phyloP scores from a whole-genome alignment of 2,797 vertebrate species.

The Melopsittacus undulatus region DNA sequence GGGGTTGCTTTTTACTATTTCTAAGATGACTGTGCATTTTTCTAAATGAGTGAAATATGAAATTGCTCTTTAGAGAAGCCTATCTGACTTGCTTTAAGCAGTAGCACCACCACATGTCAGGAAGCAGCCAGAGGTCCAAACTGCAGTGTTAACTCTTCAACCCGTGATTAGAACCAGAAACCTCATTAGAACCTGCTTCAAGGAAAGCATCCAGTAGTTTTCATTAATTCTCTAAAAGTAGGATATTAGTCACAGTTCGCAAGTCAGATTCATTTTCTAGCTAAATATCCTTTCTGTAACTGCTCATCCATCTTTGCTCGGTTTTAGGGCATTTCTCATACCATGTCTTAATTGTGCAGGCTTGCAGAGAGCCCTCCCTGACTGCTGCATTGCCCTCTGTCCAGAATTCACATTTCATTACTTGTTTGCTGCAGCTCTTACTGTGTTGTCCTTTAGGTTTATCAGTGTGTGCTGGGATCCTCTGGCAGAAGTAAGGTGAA shows the following conservation, averaged over 20 bases:
- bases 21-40: constrained; percentile 36
- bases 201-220: neutral
- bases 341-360: neutral
- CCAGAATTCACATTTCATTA: neutral
- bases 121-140: constrained; percentile 32
- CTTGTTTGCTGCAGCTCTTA: neutral
- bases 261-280: neutral
- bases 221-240: neutral
- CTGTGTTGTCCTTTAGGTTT: neutral
- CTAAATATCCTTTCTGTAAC: neutral
- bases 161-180: neutral
- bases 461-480: neutral
- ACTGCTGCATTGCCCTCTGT: neutral
- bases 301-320: neutral
- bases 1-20: neutral
- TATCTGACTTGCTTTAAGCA: constrained; percentile 39
- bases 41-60: neutral
- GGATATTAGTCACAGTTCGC: neutral
- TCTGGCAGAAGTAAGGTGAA: neutral
- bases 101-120: constrained; percentile 63
- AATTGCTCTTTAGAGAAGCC: constrained; percentile 1
- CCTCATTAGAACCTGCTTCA: neutral
- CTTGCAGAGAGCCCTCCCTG: neutral
- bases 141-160: neutral
- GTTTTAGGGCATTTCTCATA: neutral